Conservation (phyloP, 2,113 vertebrate species). For the Colinus virginianus region DNA sequence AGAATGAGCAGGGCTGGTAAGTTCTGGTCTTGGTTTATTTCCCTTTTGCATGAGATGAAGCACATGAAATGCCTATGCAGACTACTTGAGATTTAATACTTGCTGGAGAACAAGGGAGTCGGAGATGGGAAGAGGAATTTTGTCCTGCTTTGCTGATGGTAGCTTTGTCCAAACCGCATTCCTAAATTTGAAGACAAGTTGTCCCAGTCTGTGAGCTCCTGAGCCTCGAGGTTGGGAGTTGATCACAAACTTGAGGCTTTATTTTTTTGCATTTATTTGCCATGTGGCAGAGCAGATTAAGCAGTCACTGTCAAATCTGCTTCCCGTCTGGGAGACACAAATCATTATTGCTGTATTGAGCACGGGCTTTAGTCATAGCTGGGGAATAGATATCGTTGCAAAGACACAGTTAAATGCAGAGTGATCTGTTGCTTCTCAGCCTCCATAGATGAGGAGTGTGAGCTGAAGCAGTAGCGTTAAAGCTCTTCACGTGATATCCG, state of each 20-base stretch:
- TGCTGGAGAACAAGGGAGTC: conserved; percentile 26
- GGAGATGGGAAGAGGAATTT: conserved; percentile 50
- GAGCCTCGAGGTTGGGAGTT: neutral
- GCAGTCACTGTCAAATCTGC: neutral
- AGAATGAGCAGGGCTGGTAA: conserved; percentile 98
- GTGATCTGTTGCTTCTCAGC: neutral
- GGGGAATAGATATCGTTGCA: accelerated
- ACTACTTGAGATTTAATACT: neutral
- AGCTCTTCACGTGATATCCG: neutral
- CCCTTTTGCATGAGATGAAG: conserved; percentile 39
- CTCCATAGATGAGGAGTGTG: accelerated
- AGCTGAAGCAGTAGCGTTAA: neutral
- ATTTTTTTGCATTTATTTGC: neutral
- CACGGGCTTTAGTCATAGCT: neutral
- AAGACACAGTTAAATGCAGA: neutral
- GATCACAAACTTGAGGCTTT: neutral
- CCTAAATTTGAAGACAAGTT: neutral
- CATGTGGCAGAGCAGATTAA: neutral
- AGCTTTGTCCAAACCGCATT: neutral
- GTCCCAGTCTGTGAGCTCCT: neutral
- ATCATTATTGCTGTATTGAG: neutral
- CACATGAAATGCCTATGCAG: conserved; percentile 24
- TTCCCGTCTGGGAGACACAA: neutral
- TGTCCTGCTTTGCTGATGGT: conserved; percentile 5
- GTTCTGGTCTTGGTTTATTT: conserved; percentile 57